Evolutionary conservation across 2,888 invertebrate species (phyloP), one percentile per base, ranked within the genome.

Genomic region (Polymixis lichenea): DNA sequence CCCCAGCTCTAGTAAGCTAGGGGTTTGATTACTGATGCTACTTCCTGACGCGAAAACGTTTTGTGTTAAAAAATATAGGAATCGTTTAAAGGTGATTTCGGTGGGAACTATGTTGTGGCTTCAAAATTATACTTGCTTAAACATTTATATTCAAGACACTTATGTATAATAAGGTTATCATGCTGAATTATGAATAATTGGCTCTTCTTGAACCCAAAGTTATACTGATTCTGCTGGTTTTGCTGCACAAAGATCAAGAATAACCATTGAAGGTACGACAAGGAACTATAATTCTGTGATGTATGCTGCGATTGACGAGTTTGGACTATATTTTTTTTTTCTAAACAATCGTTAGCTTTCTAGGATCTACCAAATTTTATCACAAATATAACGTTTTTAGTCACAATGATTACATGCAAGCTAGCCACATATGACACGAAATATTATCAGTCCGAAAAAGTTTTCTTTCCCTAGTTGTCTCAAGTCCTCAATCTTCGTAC

Each of bases 1-100:
- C 94, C 92, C 93, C 89, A 89, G 88, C 90, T 86, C 85, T 80
- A 87, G 82, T 82, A 86, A 86, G 86, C 84, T 87, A 71, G 62
- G 78, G 70, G 86, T 69, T 65, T 51, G 78, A 86, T 65, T 65
- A 86, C 83, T 65, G 68, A 82, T 51, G 65, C 83, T 82, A 83
- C 69, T 61, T 65, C 70, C 76, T 70, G 22, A 56, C 19, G 73
- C 11, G 25, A 43, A 72, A 85, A 75, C 22, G 19, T 64, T 75
- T 66, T 22, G 4, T 61, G n/a, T 49, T 9, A 71, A 69, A 51
- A 51, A 25, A 32, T 43, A 2, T 43, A 22, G 22, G 19, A 43
- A 58, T 0, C 22, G 43, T 28, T 51, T 0, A 51, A 38, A 28
- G 9, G 15, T 38, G 6, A 69, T 32, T 49, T 32, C n/a, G 9